Evolutionary conservation across 2,113 vertebrate species (phyloP), one percentile per base, ranked within the genome.

Genomic region (Morphnarchus princeps): DNA sequence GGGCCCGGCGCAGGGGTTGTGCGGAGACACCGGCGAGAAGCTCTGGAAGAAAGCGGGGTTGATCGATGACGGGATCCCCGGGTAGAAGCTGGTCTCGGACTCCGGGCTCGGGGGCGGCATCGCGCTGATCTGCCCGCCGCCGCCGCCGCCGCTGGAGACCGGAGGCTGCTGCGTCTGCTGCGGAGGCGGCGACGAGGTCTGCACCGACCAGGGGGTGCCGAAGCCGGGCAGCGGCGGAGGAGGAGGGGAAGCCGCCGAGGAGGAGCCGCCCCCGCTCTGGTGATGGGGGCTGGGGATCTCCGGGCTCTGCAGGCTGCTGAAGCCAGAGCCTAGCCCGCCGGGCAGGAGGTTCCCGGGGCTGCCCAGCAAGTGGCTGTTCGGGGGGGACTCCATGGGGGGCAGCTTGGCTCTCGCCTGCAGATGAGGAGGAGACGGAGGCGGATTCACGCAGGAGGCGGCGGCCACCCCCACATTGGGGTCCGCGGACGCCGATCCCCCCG

Each of bases 11-110:
- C 99, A 99, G 95, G 98, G 98, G 97, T 98, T 98, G 89, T 98
- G 97, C 95, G 98, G 97, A 36, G 99, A 98, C 97, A 99, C 98
- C 34, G 99, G 98, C 62, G 99, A 99, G 96, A 99, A 99, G 95
- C 99, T 98, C 97, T 99, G 99, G 98, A 99, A 99, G 98, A 99
- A 99, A 96, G 99, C 99, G 96, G 99, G 98, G 98, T 98, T 99
- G 97, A 99, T 98, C 92, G 99, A 99, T 97, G 99, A 99, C 87
- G 99, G 98, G 96, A 99, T 98, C 92, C 99, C 99, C 26, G 99
- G 98, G 97, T 99, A 99, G 98, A 99, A 99, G 97, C 99, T 98
- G 98, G 97, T 98, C 97, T 99, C 99, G 10, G 99, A 97, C 62
- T 99, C 99, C 45, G 98, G 96, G 97, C 87, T 98, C 71, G 98